Percentiles rank a stretch among this genome's conserved stretches.
Conservation (phyloP, 2,113 vertebrate genomes). For the Passer domesticus region DNA sequence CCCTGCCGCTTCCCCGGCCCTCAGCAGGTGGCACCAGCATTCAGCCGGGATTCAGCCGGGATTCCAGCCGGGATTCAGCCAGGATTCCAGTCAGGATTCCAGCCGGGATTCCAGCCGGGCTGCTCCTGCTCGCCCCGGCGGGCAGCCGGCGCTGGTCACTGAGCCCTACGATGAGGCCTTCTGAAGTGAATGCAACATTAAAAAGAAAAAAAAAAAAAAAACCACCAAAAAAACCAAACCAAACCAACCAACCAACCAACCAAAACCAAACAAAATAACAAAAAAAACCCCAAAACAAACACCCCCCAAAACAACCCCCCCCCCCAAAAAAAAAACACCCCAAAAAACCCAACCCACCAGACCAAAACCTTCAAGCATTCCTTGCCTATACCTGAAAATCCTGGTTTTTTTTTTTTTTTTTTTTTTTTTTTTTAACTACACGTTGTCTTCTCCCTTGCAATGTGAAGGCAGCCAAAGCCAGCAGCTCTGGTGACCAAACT, state of each 20-base stretch:
- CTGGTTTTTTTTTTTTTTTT: not conserved
- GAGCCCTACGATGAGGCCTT: not conserved
- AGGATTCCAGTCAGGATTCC: not conserved
- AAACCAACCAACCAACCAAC: no score
- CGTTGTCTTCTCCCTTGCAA: not conserved
- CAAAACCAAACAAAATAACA: no score
- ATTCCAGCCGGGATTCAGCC: not conserved
- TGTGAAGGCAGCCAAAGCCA: not conserved
- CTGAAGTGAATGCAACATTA: not conserved
- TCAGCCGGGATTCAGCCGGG: not conserved
- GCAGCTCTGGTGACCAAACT: not conserved
- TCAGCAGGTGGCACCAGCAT: slow-evolving; percentile 60
- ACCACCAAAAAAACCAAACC: no score
- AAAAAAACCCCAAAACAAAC: no score
- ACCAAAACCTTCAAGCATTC: rapidly evolving
- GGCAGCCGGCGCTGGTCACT: not conserved
- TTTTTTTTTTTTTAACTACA: not conserved
- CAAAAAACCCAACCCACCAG: no score
- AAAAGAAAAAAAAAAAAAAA: not conserved
- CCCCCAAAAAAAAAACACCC: no score
- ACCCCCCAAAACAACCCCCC: no score
- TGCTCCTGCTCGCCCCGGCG: rapidly evolving
- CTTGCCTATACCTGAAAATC: not conserved
- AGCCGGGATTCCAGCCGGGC: not conserved
- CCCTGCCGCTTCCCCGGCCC: not conserved